These are phyloP conservation scores for Brevimyrus niger DNA, from an alignment of 2,113 vertebrate genomes.

Conservation along the genomic window DNA sequence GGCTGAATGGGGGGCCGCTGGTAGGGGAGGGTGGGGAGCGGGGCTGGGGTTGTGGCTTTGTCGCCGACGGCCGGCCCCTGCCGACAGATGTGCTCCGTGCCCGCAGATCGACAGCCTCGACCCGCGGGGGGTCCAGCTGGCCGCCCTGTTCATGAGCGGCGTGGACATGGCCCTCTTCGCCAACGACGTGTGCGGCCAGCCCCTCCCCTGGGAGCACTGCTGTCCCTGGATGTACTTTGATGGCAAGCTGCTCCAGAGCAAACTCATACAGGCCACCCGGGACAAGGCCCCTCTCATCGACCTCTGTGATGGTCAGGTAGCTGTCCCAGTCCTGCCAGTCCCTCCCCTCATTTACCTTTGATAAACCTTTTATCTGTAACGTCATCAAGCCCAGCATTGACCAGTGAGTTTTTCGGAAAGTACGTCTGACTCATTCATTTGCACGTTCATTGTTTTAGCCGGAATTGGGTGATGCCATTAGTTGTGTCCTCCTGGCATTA, in stretches of 20 bases:
- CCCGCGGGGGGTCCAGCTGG: conserved; percentile 84
- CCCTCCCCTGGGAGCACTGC: conserved; percentile 92
- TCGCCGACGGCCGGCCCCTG: neutral
- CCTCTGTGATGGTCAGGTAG: conserved; percentile 98
- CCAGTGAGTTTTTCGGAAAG: neutral
- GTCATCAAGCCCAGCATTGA: neutral
- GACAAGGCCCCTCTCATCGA: conserved; percentile 92
- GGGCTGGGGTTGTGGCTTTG: neutral
- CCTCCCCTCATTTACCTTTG: neutral
- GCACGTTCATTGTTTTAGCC: neutral
- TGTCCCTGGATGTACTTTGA: conserved; percentile 98
- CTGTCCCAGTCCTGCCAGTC: conserved; percentile 6
- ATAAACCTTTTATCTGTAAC: neutral
- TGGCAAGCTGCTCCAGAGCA: conserved; percentile 89
- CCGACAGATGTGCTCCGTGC: neutral
- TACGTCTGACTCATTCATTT: neutral
- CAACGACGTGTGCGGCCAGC: conserved; percentile 87
- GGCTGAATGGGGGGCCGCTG: conserved; percentile 20
- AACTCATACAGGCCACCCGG: conserved; percentile 81
- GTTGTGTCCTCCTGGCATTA: neutral
- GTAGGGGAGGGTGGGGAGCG: neutral
- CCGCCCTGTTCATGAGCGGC: conserved; percentile 90
- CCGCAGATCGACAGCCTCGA: conserved; percentile 88
- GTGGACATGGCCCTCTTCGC: conserved; percentile 93
- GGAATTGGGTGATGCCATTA: neutral